These are phyloP conservation scores for Halcyon senegalensis DNA, from an alignment of 2,113 vertebrate genomes.

Conservation along the genomic window DNA sequence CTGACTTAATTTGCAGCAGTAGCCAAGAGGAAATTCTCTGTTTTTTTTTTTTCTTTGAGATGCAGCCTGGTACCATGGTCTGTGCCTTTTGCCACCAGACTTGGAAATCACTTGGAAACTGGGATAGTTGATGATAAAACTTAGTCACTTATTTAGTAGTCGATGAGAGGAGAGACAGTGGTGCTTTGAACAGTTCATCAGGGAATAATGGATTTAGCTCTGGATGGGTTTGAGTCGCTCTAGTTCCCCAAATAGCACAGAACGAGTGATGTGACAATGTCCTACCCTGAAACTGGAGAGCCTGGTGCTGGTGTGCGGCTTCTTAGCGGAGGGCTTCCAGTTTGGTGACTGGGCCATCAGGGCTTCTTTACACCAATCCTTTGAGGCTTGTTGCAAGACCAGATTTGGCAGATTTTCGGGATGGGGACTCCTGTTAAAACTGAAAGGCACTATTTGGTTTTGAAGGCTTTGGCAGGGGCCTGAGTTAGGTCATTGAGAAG, in stretches of 20 bases:
- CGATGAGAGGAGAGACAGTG: background rate
- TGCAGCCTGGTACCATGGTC: background rate
- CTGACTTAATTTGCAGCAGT: slow-evolving; percentile 2
- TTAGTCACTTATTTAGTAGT: background rate
- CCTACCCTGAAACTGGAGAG: background rate
- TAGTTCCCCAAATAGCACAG: background rate
- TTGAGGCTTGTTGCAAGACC: background rate
- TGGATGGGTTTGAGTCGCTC: background rate
- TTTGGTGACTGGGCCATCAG: background rate
- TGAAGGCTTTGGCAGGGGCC: background rate
- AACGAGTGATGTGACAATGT: background rate
- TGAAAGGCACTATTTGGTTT: background rate
- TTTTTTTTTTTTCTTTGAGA: background rate
- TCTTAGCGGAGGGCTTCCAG: background rate
- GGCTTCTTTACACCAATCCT: background rate
- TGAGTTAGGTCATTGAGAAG: background rate
- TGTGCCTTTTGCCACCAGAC: background rate
- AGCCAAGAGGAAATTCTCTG: background rate
- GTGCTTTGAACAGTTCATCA: background rate
- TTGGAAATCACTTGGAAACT: background rate
- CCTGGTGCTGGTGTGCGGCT: background rate
- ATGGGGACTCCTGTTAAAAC: background rate
- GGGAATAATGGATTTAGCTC: background rate
- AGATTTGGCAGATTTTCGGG: background rate
- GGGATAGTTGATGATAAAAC: background rate